Base-by-base conservation (phyloP, 2,113 vertebrate genomes). In the Prionailurus bengalensis region DNA sequence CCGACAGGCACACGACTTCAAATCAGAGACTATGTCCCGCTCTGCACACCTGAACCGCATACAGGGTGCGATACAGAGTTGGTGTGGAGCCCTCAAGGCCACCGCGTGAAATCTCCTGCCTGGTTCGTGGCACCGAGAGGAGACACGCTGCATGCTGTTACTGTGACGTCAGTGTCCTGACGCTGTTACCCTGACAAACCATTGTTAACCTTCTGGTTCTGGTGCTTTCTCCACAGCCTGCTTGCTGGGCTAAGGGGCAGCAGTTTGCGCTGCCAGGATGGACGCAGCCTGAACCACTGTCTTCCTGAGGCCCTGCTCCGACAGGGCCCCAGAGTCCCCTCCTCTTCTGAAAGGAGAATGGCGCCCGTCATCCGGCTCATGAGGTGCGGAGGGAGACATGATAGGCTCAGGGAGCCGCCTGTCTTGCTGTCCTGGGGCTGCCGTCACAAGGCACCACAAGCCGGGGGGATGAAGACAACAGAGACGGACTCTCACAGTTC, bases 121-220 rank as follows among this genome's bases (percentile, higher is more conserved):
- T 53, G 79, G 70, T n/a, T 48, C 63, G 14, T 4, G 29, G 39
- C 61, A 33, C 63, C 61, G 5, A 15, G n/a, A n/a, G n/a, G 23
- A 13, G 31, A 25, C 51, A n/a, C 0, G 3, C 21, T 11, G 27
- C 42, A 27, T 71, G 66, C 66, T 31, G 17, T 4, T 23, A 19
- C 3, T 2, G 61, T 6, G 4, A 76, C 1, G 0, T 51, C 0
- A 3, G 81, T 0, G 1, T 14, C 1, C 0, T 5, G 1, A 16
- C 1, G 1, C 1, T 4, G 58, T 16, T 19, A 58, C 73, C 15
- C 19, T 36, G 17, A 65, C 12, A 10, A 0, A 1, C 13, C 13
- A 7, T 10, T 3, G 3, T 33, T 33, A 3, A 5, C 89, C 13
- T 33, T 1, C 8, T 21, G 73, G 51, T 42, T 42, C 89, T 3